Evolutionary conservation across 2,113 vertebrate genomes (phyloP).

Genomic region (Neogale vison): DNA sequence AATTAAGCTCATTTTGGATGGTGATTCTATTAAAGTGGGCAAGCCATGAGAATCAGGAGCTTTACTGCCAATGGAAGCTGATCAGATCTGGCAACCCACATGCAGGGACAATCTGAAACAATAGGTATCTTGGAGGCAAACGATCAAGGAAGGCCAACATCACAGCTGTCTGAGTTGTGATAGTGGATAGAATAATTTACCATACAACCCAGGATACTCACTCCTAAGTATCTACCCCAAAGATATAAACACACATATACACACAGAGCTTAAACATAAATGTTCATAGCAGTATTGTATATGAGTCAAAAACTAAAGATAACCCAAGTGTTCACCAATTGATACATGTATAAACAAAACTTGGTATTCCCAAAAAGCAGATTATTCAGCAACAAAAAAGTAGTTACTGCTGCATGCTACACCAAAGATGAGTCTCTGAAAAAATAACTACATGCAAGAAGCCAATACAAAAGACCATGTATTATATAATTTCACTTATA

Average conservation of each 20-base stretch:
- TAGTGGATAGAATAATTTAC: not conserved
- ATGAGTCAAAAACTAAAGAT: not conserved
- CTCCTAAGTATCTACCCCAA: not conserved
- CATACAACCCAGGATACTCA: not conserved
- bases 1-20: not conserved
- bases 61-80: not conserved
- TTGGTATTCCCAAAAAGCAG: not conserved
- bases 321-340: not conserved
- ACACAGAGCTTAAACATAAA: not conserved
- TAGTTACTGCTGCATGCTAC: conserved; percentile 5
- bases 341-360: not conserved
- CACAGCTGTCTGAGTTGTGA: not conserved
- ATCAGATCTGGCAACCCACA: not conserved
- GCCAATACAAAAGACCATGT: not conserved
- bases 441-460: not conserved
- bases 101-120: not conserved
- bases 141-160: not conserved
- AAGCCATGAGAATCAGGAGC: not conserved
- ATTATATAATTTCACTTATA: not conserved
- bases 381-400: not conserved
- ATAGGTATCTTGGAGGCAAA: not conserved
- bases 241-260: not conserved
- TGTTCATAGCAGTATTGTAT: not conserved
- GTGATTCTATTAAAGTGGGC: not conserved
- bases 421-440: not conserved